phyloP scores from a whole-genome alignment of 2,888 invertebrate species.

The Agriopis leucophaearia region DNA sequence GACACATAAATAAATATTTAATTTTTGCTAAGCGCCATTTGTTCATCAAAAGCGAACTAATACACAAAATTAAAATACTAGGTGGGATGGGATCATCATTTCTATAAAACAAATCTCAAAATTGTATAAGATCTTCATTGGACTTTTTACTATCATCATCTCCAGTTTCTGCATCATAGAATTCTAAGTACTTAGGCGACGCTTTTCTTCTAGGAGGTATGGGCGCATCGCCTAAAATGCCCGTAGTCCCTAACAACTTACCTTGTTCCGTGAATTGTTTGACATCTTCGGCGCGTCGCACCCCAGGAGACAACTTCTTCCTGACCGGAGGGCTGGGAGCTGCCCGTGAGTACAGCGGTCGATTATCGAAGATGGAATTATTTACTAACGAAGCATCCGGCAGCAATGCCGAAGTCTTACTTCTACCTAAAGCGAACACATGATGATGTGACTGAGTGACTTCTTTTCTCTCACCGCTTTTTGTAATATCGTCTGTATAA shows the following conservation, averaged over 20 bases:
- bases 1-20: too few species aligned
- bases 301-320: conserved; percentile 71
- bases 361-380: conserved; percentile 76
- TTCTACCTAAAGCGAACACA: conserved; percentile 70
- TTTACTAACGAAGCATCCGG: conserved; percentile 63
- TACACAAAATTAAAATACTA: conserved; percentile 18
- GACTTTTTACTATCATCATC: conserved; percentile 48
- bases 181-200: conserved; percentile 66
- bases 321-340: conserved; percentile 82
- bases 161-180: conserved; percentile 48
- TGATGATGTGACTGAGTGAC: conserved; percentile 54
- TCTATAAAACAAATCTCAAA: conserved; percentile 55
- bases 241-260: conserved; percentile 63
- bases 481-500: conserved; percentile 58
- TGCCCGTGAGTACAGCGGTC: conserved; percentile 71
- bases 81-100: conserved; percentile 46
- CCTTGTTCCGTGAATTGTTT: conserved; percentile 66
- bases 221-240: conserved; percentile 73
- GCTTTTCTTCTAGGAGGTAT: conserved; percentile 76
- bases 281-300: conserved; percentile 57
- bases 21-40: too few species aligned
- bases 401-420: conserved; percentile 74
- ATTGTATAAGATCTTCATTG: conserved; percentile 78
- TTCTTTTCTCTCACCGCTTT: conserved; percentile 43
- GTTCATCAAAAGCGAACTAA: background rate